Evolutionary conservation across 2,797 vertebrate species (phyloP).

Genomic region (Danio aesculapii): DNA sequence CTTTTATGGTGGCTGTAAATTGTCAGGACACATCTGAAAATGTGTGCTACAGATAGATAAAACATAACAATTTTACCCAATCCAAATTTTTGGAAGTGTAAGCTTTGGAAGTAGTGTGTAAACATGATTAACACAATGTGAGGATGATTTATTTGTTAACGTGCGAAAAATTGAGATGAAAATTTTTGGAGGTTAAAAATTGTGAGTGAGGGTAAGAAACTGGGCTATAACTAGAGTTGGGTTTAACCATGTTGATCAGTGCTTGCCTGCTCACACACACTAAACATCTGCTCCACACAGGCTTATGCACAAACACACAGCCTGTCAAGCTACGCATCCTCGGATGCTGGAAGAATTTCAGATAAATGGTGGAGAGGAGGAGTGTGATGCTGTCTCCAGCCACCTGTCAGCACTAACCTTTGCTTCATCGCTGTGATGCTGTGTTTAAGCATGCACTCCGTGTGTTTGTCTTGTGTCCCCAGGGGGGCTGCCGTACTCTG

Average conservation of each 20-base stretch:
- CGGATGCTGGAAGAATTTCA: constrained; percentile 21
- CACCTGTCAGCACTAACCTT: constrained; percentile 76
- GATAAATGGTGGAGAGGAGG: background rate
- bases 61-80: too few relatives aligned
- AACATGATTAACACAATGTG: too few relatives aligned
- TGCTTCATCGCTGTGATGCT: constrained; percentile 63
- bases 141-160: too few relatives aligned
- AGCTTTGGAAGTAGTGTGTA: too few relatives aligned
- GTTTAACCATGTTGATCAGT: background rate
- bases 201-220: background rate
- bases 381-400: constrained; percentile 60
- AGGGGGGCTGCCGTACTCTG: constrained; percentile 21
- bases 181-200: background rate
- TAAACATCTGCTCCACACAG: background rate
- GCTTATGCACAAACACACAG: constrained; percentile 11
- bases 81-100: too few relatives aligned
- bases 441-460: constrained; percentile 62
- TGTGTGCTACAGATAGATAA: too few relatives aligned
- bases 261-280: background rate
- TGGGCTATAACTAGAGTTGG: background rate
- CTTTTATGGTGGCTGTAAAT: too few relatives aligned
- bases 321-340: background rate
- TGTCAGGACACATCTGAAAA: too few relatives aligned
- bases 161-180: too few relatives aligned
- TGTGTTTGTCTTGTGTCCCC: constrained; percentile 63